Conservation (phyloP, 2,797 vertebrate genomes). For the Nasua narica region DNA sequence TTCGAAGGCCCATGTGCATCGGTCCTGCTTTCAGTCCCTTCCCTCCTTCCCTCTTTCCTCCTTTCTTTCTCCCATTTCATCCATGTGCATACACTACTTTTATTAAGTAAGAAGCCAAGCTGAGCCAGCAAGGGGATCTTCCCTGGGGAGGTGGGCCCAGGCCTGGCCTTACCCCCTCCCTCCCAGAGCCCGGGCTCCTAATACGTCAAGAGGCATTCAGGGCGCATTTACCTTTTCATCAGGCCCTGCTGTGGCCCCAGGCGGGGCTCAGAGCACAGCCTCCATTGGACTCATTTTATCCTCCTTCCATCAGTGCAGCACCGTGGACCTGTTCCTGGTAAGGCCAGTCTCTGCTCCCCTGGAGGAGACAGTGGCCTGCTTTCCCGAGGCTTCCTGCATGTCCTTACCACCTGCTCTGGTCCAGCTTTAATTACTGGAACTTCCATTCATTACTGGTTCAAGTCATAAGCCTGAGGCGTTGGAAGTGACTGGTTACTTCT, state of each 20-base stretch:
- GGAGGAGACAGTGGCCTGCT: neutral
- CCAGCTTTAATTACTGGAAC: neutral
- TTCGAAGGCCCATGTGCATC: rapidly evolving
- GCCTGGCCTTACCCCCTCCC: neutral
- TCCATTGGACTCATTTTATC: neutral
- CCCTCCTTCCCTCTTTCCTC: neutral
- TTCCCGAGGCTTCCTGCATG: neutral
- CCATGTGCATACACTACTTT: rapidly evolving
- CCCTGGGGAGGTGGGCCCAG: too few relatives aligned
- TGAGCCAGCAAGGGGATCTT: rapidly evolving
- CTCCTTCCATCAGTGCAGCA: neutral
- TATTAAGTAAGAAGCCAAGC: neutral
- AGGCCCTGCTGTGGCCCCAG: rapidly evolving
- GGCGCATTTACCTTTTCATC: neutral
- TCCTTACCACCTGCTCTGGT: too few relatives aligned
- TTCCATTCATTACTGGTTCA: neutral
- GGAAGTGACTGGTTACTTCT: neutral
- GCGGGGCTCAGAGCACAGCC: too few relatives aligned
- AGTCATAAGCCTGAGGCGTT: neutral
- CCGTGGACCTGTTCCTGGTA: neutral
- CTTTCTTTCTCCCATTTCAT: neutral
- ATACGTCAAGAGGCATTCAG: neutral
- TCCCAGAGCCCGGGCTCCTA: rapidly evolving
- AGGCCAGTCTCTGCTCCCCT: too few relatives aligned
- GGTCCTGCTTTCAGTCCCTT: neutral